Evolutionary conservation across 2,888 invertebrate species (phyloP).

Genomic region (Parnassius glacialis): DNA sequence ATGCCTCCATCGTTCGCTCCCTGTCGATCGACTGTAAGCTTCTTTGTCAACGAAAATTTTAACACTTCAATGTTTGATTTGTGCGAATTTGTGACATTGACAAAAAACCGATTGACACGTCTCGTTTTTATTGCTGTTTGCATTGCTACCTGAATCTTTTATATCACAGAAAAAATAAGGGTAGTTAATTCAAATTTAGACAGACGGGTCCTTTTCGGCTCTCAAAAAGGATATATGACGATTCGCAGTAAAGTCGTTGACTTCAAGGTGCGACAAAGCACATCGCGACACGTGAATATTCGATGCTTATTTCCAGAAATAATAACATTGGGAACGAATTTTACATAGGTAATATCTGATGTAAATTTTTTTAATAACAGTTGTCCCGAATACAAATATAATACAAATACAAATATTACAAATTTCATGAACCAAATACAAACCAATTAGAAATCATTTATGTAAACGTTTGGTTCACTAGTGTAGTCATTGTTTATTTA

Average conservation of each 20-base stretch:
- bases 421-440: too few species aligned
- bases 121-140: conserved; percentile 77
- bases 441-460: too few species aligned
- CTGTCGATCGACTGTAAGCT: conserved; percentile 60
- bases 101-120: conserved; percentile 76
- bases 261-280: conserved; percentile 57
- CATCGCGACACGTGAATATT: conserved; percentile 56
- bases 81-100: conserved; percentile 70
- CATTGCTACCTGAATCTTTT: conserved; percentile 72
- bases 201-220: conserved; percentile 52
- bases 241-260: conserved; percentile 61
- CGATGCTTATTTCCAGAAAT: conserved; percentile 53
- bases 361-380: too few species aligned
- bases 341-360: too few species aligned
- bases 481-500: too few species aligned
- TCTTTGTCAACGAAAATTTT: conserved; percentile 68
- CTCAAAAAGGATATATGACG: conserved; percentile 53
- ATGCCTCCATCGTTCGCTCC: conserved; percentile 55
- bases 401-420: too few species aligned
- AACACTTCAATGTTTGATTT: conserved; percentile 80
- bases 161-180: conserved; percentile 56
- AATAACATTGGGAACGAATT: not conserved
- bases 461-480: too few species aligned
- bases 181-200: conserved; percentile 54
- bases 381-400: too few species aligned